phyloP scores from a whole-genome alignment of 2,113 vertebrate genomes.

The Rhagologus leucostigma region DNA sequence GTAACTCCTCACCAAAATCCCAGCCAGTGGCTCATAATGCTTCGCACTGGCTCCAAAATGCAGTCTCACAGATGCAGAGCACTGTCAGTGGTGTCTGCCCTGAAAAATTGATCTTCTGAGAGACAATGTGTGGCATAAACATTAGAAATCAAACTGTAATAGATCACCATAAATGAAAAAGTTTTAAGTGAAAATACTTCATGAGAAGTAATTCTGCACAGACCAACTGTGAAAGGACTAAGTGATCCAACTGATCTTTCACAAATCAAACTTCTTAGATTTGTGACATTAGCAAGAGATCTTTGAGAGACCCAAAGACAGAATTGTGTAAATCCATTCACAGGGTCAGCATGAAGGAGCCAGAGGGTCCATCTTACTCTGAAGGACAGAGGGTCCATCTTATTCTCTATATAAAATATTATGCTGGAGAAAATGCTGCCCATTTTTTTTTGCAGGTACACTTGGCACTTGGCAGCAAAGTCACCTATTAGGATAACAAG shows the following conservation, averaged over 20 bases:
- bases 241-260: constrained; percentile 4
- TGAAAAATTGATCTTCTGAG: constrained; percentile 18
- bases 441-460: background rate
- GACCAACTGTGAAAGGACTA: background rate
- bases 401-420: background rate
- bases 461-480: background rate
- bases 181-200: background rate
- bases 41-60: background rate
- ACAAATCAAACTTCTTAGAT: background rate
- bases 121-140: background rate
- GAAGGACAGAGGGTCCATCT: background rate
- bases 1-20: background rate
- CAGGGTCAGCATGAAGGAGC: background rate
- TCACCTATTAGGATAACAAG: background rate
- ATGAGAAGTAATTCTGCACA: background rate
- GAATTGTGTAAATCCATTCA: background rate
- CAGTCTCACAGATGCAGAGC: background rate
- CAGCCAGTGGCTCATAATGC: background rate
- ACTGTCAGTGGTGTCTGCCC: background rate
- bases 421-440: background rate
- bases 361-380: background rate
- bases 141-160: background rate
- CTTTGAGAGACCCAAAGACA: background rate
- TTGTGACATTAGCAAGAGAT: background rate
- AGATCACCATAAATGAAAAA: background rate